A percentile compares a stretch with the other conserved stretches of the same genome.
Evolutionary conservation across 2,888 invertebrate species (phyloP).

Genomic region (Desoria tigrina): DNA sequence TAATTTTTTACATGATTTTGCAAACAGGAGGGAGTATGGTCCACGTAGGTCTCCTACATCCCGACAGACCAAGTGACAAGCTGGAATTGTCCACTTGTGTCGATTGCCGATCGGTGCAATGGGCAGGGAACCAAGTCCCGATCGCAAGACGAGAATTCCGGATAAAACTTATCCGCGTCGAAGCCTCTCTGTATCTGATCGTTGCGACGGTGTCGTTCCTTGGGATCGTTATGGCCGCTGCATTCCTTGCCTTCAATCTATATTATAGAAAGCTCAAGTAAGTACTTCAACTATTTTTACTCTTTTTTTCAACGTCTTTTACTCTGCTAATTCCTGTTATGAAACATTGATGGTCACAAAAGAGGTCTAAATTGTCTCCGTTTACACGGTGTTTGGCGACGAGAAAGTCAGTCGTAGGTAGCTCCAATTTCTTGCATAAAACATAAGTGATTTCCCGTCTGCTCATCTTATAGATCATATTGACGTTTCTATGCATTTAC

Average conservation of each 20-base stretch:
- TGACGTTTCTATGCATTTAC: no score
- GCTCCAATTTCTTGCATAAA: no score
- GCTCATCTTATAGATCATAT: no score
- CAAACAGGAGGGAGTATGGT: constrained; percentile 67
- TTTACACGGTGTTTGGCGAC: no score
- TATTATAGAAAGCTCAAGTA: constrained; percentile 80
- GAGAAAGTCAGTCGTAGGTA: no score
- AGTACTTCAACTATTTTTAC: constrained; percentile 54
- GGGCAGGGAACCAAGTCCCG: constrained; percentile 78
- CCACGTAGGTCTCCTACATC: constrained; percentile 71
- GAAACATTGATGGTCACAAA: no score
- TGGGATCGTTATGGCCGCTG: constrained; percentile 73
- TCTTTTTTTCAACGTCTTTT: neutral
- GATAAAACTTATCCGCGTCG: constrained; percentile 73
- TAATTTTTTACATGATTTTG: neutral
- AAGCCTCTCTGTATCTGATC: constrained; percentile 72
- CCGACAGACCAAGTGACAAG: constrained; percentile 55
- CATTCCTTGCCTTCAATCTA: constrained; percentile 78
- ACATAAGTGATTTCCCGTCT: no score
- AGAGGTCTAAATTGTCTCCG: neutral
- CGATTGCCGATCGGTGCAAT: constrained; percentile 68
- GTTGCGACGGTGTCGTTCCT: constrained; percentile 72
- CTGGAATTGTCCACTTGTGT: constrained; percentile 60
- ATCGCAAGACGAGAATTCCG: constrained; percentile 76
- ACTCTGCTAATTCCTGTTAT: no score